A percentile compares a stretch with the other conserved stretches of the same genome.
phyloP scores from a whole-genome alignment of 2,113 vertebrate species.

The Riparia riparia region DNA sequence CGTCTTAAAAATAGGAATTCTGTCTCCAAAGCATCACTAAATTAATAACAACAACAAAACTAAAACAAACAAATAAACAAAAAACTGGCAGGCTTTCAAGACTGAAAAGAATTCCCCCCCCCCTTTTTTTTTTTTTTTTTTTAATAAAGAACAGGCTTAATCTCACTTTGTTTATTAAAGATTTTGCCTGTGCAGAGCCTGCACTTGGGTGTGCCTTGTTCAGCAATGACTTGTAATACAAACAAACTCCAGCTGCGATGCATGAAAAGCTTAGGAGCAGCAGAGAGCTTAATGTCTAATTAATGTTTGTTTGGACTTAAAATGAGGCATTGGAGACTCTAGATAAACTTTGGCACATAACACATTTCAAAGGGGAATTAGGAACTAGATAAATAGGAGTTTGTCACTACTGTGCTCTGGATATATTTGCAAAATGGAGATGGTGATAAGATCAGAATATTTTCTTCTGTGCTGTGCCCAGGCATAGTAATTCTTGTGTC shows the following conservation, averaged over 20 bases:
- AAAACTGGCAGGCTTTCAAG: neutral
- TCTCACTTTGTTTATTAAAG: slow-evolving; percentile 10
- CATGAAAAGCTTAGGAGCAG: neutral
- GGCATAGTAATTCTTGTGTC: neutral
- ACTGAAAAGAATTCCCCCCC: neutral
- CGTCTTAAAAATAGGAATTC: neutral
- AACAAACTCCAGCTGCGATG: slow-evolving; percentile 48
- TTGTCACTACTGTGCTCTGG: neutral
- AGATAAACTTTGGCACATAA: neutral
- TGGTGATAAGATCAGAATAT: neutral
- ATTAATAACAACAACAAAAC: neutral
- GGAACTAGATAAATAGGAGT: neutral
- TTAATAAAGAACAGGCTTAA: neutral
- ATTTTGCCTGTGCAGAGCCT: neutral
- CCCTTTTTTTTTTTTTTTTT: neutral
- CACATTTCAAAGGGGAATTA: neutral
- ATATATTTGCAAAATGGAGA: neutral
- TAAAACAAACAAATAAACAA: neutral
- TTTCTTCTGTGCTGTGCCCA: neutral
- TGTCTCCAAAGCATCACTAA: neutral
- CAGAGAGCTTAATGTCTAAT: neutral
- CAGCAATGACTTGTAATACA: neutral
- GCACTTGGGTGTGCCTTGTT: slow-evolving; percentile 33
- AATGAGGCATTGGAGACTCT: slow-evolving; percentile 9
- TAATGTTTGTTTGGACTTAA: neutral